These are phyloP conservation scores for Mycteria americana DNA, from an alignment of 2,797 vertebrate species.

Conservation along the genomic window DNA sequence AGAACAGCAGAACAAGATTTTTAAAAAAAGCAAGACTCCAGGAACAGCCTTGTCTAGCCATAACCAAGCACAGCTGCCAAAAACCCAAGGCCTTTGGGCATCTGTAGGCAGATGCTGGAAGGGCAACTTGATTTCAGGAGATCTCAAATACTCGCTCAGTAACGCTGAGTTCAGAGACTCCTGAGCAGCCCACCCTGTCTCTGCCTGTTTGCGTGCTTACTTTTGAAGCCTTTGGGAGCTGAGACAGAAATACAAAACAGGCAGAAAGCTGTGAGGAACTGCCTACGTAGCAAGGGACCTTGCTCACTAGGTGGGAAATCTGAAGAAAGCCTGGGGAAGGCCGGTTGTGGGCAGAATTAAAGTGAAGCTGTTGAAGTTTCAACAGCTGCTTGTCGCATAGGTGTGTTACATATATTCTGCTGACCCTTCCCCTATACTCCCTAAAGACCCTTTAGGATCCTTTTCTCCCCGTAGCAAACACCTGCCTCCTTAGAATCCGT, in stretches of 20 bases:
- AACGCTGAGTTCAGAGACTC: background rate
- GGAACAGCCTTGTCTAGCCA: background rate
- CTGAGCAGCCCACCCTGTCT: background rate
- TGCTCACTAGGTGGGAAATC: background rate
- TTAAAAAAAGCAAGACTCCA: background rate
- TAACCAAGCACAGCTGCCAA: background rate
- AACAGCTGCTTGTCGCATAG: background rate
- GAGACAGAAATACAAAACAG: background rate
- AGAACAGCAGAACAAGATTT: background rate
- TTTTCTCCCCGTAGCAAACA: background rate
- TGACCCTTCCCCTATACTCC: background rate
- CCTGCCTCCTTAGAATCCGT: background rate
- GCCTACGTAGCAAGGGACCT: rapidly evolving
- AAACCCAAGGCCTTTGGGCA: background rate
- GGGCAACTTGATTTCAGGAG: background rate
- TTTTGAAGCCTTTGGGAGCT: background rate
- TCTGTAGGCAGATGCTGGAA: background rate
- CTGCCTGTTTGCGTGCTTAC: background rate
- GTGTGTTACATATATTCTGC: background rate
- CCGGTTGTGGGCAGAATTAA: background rate
- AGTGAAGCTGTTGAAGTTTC: background rate
- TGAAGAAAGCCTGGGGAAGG: background rate
- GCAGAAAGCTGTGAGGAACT: background rate
- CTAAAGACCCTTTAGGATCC: background rate
- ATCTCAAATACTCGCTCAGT: background rate